Conservation (phyloP, 2,113 vertebrate genomes). For the Stomatorhinus ivindoensis region DNA sequence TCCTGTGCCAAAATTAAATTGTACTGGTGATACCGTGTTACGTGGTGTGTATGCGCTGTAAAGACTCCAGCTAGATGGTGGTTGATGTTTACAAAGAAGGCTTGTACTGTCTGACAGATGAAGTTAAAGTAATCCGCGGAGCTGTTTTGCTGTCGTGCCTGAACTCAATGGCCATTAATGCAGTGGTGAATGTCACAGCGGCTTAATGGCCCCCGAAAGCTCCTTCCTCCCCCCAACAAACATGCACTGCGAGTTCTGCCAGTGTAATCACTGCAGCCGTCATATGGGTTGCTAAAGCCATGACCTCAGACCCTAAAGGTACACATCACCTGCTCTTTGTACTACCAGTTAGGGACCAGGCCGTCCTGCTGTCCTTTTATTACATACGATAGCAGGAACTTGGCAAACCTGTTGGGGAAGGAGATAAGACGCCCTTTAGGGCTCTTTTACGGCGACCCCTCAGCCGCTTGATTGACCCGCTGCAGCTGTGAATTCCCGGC, state of each 20-base stretch:
- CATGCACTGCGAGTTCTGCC: background rate
- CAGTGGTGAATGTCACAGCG: background rate
- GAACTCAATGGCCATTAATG: background rate
- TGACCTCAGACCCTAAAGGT: background rate
- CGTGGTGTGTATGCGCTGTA: background rate
- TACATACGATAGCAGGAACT: background rate
- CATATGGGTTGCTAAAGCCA: background rate
- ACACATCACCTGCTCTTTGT: background rate
- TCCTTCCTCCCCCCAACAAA: background rate
- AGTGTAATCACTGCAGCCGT: background rate
- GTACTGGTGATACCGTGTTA: background rate
- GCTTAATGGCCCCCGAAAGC: background rate
- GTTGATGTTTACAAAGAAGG: conserved; percentile 8
- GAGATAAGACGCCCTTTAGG: background rate
- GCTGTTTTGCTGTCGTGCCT: background rate
- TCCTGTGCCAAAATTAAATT: conserved; percentile 13
- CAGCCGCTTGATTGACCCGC: too few relatives aligned
- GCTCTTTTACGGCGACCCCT: background rate
- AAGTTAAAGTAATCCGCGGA: background rate
- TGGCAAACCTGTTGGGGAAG: background rate
- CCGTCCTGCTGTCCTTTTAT: background rate
- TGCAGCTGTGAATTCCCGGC: background rate
- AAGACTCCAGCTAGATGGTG: background rate
- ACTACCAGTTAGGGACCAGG: background rate
- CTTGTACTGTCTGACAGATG: background rate